A percentile compares a stretch with the other conserved stretches of the same genome.
Conservation (phyloP, 2,797 vertebrate species). For the Manis javanica region DNA sequence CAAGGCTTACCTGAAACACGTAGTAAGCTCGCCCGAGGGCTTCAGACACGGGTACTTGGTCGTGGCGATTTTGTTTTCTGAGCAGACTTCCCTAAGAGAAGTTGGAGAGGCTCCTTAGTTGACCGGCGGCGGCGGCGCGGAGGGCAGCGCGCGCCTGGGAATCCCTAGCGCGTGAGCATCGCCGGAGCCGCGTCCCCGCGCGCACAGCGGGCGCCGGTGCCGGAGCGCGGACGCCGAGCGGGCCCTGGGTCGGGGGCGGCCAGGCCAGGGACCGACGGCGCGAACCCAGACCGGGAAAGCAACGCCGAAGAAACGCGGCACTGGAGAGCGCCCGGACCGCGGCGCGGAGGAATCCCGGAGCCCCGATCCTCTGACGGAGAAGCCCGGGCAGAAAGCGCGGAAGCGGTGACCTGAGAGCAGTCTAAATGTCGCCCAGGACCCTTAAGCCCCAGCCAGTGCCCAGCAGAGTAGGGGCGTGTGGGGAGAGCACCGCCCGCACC, state of each 20-base stretch:
- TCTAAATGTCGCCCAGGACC: background rate
- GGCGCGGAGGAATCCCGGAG: background rate
- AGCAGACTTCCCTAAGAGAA: slow-evolving; percentile 91
- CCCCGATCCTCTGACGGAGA: background rate
- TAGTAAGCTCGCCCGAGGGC: slow-evolving; percentile 92
- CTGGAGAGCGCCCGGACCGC: background rate
- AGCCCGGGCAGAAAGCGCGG: no score
- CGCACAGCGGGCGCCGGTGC: background rate
- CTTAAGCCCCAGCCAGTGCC: background rate
- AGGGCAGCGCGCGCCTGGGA: background rate
- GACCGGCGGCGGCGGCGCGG: background rate
- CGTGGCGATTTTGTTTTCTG: slow-evolving; percentile 94
- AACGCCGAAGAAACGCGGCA: background rate
- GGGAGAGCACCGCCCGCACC: background rate
- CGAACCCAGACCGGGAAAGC: background rate
- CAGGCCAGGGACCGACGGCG: background rate
- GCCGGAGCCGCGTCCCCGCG: background rate
- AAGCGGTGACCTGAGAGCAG: background rate
- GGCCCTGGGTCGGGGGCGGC: background rate
- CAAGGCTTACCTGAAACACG: slow-evolving; percentile 94
- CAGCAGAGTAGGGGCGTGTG: background rate
- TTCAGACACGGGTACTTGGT: slow-evolving; percentile 95
- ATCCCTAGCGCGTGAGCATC: background rate
- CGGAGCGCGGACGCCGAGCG: fast-evolving
- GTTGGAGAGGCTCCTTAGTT: background rate